phyloP scores from a whole-genome alignment of 1,140 invertebrate genomes.

The Neodiprion fabricii region DNA sequence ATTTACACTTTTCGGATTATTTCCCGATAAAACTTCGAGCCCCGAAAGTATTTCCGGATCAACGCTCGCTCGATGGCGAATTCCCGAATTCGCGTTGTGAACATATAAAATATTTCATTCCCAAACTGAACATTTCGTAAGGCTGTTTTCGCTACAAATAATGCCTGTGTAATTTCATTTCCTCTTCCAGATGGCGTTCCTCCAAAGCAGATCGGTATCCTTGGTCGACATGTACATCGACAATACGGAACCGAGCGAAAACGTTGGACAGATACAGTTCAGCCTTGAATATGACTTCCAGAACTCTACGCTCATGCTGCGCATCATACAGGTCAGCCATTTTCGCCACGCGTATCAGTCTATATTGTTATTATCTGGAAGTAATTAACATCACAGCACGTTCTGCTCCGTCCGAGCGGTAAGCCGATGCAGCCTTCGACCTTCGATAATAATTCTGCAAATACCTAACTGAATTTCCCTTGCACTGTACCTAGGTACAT shows the following conservation, averaged over 20 bases:
- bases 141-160: too few species aligned
- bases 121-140: too few species aligned
- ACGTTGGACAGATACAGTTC: slow-evolving; percentile 94
- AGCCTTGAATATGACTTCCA: slow-evolving; percentile 95
- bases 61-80: too few species aligned
- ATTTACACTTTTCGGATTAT: too few species aligned
- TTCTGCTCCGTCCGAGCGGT: too few species aligned
- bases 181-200: slow-evolving; percentile 67
- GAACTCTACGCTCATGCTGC: slow-evolving; percentile 89
- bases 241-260: slow-evolving; percentile 88
- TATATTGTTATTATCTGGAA: background rate
- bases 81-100: too few species aligned
- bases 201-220: slow-evolving; percentile 89
- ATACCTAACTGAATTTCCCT: background rate
- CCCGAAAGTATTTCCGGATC: too few species aligned
- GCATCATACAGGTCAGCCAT: slow-evolving; percentile 83
- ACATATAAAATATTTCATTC: too few species aligned
- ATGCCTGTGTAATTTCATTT: slow-evolving; percentile 1
- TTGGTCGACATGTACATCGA: slow-evolving; percentile 95
- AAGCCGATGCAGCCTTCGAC: background rate
- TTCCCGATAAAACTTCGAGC: too few species aligned
- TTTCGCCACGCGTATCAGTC: background rate
- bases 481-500: background rate
- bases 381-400: too few species aligned
- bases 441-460: background rate